A percentile compares a stretch with the other conserved stretches of the same genome.
phyloP scores from a whole-genome alignment of 2,797 vertebrate genomes.

The Cichlasoma orientale region DNA sequence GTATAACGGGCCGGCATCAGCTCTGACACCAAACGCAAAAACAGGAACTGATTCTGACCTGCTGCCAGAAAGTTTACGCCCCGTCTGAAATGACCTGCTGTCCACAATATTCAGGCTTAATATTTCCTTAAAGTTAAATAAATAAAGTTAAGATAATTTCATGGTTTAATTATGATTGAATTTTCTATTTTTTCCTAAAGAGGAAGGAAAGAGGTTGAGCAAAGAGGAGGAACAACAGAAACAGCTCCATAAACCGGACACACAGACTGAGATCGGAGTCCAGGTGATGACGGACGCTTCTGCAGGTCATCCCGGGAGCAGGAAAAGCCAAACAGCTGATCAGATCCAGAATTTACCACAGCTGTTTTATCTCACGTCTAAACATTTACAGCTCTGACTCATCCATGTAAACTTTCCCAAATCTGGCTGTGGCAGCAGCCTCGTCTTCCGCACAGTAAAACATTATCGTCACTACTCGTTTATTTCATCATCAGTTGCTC shows the following conservation, averaged over 20 bases:
- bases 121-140: too few relatives aligned
- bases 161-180: too few relatives aligned
- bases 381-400: slow-evolving; percentile 16
- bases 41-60: too few relatives aligned
- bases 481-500: not conserved
- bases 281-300: not conserved
- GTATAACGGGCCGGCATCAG: too few relatives aligned
- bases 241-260: not conserved
- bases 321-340: not conserved
- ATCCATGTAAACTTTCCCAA: slow-evolving; percentile 16
- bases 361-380: not conserved
- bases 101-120: too few relatives aligned
- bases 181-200: too few relatives aligned
- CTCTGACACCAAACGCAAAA: too few relatives aligned
- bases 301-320: rapidly evolving
- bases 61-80: too few relatives aligned
- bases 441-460: not conserved
- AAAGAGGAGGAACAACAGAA: too few relatives aligned
- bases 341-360: not conserved
- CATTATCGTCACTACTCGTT: not conserved
- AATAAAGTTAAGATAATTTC: too few relatives aligned
- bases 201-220: too few relatives aligned
- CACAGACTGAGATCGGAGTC: not conserved
- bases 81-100: too few relatives aligned
- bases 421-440: not conserved